Conservation (phyloP, 2,113 vertebrate species). For the Phrynosoma platyrhinos region DNA sequence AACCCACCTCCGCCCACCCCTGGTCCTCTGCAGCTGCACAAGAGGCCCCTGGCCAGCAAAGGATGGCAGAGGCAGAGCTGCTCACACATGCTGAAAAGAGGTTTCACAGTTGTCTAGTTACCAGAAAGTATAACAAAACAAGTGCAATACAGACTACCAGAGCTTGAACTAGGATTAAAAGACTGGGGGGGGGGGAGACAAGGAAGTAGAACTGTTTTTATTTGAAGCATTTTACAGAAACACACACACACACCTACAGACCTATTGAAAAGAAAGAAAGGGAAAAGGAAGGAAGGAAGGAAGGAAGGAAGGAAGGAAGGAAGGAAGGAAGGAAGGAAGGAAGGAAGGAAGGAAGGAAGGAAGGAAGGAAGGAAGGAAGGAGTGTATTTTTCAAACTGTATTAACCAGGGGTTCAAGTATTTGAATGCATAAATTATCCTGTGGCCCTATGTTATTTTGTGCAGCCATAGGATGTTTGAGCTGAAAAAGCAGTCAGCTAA, state of each 20-base stretch:
- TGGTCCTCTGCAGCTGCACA: slow-evolving; percentile 65
- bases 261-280: slow-evolving; percentile 27
- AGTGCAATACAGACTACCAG: slow-evolving; percentile 77
- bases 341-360: slow-evolving; percentile 1
- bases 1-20: slow-evolving; percentile 33
- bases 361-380: slow-evolving; percentile 31
- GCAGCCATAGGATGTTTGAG: slow-evolving; percentile 42
- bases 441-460: slow-evolving; percentile 56
- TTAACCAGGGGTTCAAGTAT: slow-evolving; percentile 61
- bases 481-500: slow-evolving; percentile 50
- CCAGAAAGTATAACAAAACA: slow-evolving; percentile 55
- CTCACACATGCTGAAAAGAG: slow-evolving; percentile 54
- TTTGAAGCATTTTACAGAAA: slow-evolving; percentile 46
- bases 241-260: slow-evolving; percentile 4
- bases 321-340: slow-evolving; percentile 33
- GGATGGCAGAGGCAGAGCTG: slow-evolving; percentile 58
- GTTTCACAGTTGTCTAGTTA: slow-evolving; percentile 48
- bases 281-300: slow-evolving; percentile 20
- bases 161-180: slow-evolving; percentile 67
- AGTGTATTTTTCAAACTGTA: slow-evolving; percentile 56
- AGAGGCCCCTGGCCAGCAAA: slow-evolving; percentile 69
- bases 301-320: not conserved
- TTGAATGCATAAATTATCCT: slow-evolving; percentile 58
- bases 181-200: slow-evolving; percentile 65
- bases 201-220: slow-evolving; percentile 61